A percentile compares a stretch with the other conserved stretches of the same genome.
Conservation (phyloP, 92 coral and sea anemone species). For the Porites divaricata region DNA sequence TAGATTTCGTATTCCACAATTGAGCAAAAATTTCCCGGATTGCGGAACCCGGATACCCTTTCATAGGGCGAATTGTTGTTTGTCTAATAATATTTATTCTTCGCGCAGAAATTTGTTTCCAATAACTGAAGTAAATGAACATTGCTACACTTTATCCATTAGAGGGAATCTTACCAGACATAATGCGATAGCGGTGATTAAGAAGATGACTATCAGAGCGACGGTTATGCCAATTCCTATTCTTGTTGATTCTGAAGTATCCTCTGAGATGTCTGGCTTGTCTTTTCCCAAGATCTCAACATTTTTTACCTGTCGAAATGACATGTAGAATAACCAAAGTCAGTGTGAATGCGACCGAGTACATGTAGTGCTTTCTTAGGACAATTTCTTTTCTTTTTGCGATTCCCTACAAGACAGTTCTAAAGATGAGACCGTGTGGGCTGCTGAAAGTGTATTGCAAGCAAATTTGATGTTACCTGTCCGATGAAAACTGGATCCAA, state of each 20-base stretch:
- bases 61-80: no score
- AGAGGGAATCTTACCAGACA: conserved; percentile 30
- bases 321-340: no score
- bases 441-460: not conserved
- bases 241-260: conserved; percentile 33
- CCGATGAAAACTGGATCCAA: conserved; percentile 38
- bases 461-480: conserved; percentile 33
- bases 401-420: no score
- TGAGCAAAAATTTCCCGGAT: no score
- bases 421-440: not conserved
- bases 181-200: conserved; percentile 11
- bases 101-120: no score
- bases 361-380: no score
- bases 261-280: conserved; percentile 43
- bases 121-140: no score
- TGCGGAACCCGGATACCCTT: no score
- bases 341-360: no score
- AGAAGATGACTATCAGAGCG: conserved; percentile 29
- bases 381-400: no score
- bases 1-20: no score
- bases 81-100: no score
- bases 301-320: conserved; percentile 38
- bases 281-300: conserved; percentile 55
- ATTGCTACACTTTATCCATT: not conserved
- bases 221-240: conserved; percentile 45